phyloP scores from a whole-genome alignment of 2,797 vertebrate genomes.

The Acrocephalus scirpaceus region DNA sequence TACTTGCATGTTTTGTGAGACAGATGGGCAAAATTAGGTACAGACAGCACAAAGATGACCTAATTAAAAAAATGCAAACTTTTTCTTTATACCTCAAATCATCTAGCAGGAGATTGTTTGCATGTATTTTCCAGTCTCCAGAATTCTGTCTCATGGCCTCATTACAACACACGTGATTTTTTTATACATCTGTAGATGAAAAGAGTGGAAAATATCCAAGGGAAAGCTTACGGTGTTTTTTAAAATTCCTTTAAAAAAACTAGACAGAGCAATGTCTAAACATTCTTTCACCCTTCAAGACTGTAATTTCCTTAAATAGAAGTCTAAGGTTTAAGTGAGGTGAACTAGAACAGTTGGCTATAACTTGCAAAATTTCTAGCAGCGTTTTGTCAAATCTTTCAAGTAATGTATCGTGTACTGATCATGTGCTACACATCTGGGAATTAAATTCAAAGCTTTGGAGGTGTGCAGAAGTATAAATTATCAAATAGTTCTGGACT shows the following conservation, averaged over 20 bases:
- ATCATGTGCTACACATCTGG: not conserved
- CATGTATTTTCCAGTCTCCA: not conserved
- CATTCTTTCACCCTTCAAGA: not conserved
- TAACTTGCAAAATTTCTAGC: not conserved
- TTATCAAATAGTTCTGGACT: slow-evolving; percentile 23
- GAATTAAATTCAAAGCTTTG: slow-evolving; percentile 27
- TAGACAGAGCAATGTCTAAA: not conserved
- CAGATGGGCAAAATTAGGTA: not conserved
- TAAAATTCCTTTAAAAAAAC: not conserved
- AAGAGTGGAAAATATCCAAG: not conserved
- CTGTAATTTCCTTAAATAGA: not conserved
- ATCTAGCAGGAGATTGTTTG: not conserved
- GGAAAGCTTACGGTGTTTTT: not conserved
- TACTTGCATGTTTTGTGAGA: not conserved
- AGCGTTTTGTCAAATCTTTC: slow-evolving; percentile 4
- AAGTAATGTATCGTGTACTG: not conserved
- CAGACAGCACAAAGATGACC: not conserved
- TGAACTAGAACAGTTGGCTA: not conserved
- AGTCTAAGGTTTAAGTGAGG: not conserved
- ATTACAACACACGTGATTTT: not conserved
- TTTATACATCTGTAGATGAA: not conserved
- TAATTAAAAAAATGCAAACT: not conserved
- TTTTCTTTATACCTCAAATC: not conserved
- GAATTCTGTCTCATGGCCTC: not conserved
- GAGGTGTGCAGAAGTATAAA: not conserved